Evolutionary conservation across 2,797 vertebrate species (phyloP).

Genomic region (Sebastes steindachneri): DNA sequence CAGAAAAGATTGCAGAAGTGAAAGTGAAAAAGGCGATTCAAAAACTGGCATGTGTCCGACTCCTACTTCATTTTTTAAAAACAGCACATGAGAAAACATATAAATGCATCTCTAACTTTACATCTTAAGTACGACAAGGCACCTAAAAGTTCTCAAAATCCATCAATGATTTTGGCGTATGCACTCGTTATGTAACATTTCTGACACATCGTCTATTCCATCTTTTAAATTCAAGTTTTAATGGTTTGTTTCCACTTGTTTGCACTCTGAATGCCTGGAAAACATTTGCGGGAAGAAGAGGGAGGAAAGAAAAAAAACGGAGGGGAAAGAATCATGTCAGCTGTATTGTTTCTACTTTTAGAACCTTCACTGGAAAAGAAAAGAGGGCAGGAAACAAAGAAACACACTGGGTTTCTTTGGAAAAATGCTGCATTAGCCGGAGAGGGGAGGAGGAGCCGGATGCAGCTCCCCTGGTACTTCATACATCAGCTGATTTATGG

Average conservation of each 20-base stretch:
- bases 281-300: slow-evolving; percentile 31
- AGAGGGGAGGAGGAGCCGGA: slow-evolving; percentile 37
- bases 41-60: not conserved
- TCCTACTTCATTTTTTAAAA: not conserved
- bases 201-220: not conserved
- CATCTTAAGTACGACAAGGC: not conserved
- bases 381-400: slow-evolving; percentile 28
- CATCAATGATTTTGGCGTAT: not conserved
- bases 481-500: slow-evolving; percentile 70
- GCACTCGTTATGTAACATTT: not conserved
- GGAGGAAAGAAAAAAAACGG: not conserved
- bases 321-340: slow-evolving; percentile 43
- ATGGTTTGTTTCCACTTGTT: slow-evolving; percentile 32
- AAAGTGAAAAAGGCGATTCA: not conserved
- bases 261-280: slow-evolving; percentile 36
- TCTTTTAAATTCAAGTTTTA: not conserved
- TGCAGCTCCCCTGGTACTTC: slow-evolving; percentile 27
- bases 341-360: slow-evolving; percentile 59
- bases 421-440: slow-evolving; percentile 33
- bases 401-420: slow-evolving; percentile 11
- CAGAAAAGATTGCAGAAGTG: not conserved
- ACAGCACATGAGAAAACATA: not conserved
- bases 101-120: not conserved
- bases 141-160: not conserved
- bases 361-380: slow-evolving; percentile 42